Percentiles rank a stretch among this genome's conserved stretches.
phyloP scores from a whole-genome alignment of 2,113 vertebrate species.

The Brachypteracias leptosomus region DNA sequence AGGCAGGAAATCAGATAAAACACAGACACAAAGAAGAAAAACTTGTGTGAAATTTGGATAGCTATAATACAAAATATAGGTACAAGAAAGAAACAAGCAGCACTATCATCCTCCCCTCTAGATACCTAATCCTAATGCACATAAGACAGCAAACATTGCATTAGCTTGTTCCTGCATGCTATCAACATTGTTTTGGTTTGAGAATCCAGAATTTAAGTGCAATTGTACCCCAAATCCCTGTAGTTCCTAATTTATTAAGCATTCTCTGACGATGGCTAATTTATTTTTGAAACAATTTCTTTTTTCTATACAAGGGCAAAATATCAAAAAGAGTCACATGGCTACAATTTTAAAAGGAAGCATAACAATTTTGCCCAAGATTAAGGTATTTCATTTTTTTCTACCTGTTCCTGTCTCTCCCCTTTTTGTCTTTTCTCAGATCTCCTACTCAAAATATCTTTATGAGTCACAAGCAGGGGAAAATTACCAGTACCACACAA shows the following conservation, averaged over 20 bases:
- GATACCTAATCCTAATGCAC: not conserved
- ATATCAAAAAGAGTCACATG: not conserved
- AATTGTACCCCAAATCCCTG: not conserved
- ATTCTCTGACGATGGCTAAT: not conserved
- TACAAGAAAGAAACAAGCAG: not conserved
- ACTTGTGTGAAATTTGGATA: not conserved
- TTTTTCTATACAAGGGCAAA: not conserved
- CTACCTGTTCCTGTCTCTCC: not conserved
- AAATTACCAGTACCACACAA: not conserved
- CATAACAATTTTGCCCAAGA: rapidly evolving
- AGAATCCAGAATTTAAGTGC: not conserved
- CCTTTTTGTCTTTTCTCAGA: not conserved
- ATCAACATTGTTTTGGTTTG: not conserved
- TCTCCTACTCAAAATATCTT: not conserved
- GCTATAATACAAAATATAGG: not conserved
- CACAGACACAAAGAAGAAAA: not conserved
- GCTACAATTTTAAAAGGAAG: not conserved
- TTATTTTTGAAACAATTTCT: not conserved
- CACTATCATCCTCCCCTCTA: rapidly evolving
- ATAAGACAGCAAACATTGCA: not conserved
- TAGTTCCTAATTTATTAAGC: not conserved
- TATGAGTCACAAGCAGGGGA: not conserved
- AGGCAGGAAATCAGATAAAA: not conserved
- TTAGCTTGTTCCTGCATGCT: not conserved
- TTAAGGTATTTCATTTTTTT: not conserved